Conservation (phyloP, 2,797 vertebrate genomes). For the Sebastes trivittatus region DNA sequence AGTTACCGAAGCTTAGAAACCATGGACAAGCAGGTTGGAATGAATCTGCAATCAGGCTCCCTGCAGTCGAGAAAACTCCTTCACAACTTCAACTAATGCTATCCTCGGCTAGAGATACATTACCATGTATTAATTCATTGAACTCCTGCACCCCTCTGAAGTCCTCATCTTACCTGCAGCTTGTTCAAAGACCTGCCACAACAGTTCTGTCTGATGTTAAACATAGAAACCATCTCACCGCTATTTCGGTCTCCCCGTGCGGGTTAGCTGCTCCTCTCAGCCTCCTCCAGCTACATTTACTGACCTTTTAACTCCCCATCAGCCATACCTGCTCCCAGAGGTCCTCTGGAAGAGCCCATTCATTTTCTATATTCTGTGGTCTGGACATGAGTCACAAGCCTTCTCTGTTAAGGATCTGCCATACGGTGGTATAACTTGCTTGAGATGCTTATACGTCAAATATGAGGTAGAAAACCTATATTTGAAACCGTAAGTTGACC, state of each 20-base stretch:
- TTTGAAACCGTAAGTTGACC: slow-evolving; percentile 5
- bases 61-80: slow-evolving; percentile 14
- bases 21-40: slow-evolving; percentile 22
- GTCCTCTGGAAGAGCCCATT: slow-evolving; percentile 29
- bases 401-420: background rate
- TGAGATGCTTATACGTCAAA: background rate
- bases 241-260: slow-evolving; percentile 4
- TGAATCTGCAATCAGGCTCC: slow-evolving; percentile 23
- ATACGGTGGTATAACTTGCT: background rate
- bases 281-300: slow-evolving; percentile 37
- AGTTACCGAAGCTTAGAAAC: slow-evolving; percentile 6
- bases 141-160: background rate
- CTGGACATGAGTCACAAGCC: background rate
- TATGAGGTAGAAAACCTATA: slow-evolving; percentile 2
- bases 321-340: slow-evolving; percentile 16
- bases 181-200: slow-evolving; percentile 12
- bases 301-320: slow-evolving; percentile 47
- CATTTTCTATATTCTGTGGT: slow-evolving; percentile 23
- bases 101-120: slow-evolving; percentile 22
- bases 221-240: slow-evolving; percentile 25
- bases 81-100: slow-evolving; percentile 27
- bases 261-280: slow-evolving; percentile 16
- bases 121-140: slow-evolving; percentile 13
- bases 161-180: background rate
- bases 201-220: slow-evolving; percentile 28